Evolutionary conservation across 2,797 vertebrate species (phyloP).

Genomic region (Oryzias dopingdopingensis): DNA sequence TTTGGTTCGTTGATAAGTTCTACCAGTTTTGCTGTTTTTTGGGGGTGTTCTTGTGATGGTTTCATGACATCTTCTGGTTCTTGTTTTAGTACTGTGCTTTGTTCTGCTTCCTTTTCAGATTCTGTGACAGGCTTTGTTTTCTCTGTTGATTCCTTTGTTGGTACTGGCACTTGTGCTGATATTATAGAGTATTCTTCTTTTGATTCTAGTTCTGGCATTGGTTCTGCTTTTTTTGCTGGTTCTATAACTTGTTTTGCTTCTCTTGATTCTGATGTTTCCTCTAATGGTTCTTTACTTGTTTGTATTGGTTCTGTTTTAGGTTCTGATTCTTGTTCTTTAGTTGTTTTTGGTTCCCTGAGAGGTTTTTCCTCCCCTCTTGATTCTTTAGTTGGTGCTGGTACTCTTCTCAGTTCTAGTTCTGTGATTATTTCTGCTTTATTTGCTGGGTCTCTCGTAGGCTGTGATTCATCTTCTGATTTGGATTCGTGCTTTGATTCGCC

Average conservation of each 20-base stretch:
- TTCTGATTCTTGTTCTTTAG: not conserved
- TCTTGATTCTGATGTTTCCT: not conserved
- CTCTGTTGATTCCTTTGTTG: not conserved
- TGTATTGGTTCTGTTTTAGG: not conserved
- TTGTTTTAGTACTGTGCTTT: not conserved
- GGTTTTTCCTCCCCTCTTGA: too few relatives aligned
- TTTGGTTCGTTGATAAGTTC: not conserved
- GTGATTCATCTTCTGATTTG: too few relatives aligned
- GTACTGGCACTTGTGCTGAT: not conserved
- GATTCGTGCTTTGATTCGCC: too few relatives aligned
- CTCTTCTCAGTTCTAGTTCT: too few relatives aligned
- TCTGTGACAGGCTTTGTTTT: not conserved
- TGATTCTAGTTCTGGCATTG: not conserved
- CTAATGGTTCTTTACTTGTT: not conserved
- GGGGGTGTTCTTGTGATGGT: not conserved
- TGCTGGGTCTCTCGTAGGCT: too few relatives aligned
- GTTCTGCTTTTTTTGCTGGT: not conserved
- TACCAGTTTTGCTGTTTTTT: conserved; percentile 1
- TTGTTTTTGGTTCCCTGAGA: not conserved
- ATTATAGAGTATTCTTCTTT: not conserved
- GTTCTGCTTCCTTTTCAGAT: not conserved
- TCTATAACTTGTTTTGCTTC: not conserved
- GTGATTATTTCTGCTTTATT: too few relatives aligned
- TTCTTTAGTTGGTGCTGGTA: too few relatives aligned
- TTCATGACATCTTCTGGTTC: not conserved